A percentile compares a stretch with the other conserved stretches of the same genome.
These are phyloP conservation scores for Hylaeus anthracinus DNA, from an alignment of 1,140 invertebrate species.

Conservation along the genomic window DNA sequence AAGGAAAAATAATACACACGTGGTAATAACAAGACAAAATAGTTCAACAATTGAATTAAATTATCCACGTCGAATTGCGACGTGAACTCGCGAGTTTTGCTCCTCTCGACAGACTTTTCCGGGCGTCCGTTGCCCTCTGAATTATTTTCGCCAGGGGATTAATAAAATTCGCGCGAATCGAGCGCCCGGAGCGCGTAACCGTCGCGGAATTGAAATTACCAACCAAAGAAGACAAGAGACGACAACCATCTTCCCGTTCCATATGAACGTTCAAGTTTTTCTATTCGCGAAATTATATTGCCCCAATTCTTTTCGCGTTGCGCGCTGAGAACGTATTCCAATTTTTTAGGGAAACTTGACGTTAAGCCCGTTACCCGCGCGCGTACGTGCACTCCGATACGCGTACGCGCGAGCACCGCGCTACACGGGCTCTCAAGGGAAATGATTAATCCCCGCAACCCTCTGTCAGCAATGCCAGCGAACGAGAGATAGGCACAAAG, in stretches of 20 bases:
- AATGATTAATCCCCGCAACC: slow-evolving; percentile 36
- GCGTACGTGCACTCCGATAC: no score
- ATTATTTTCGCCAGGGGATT: not conserved
- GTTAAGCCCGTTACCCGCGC: slow-evolving; percentile 22
- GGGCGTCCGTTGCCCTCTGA: not conserved
- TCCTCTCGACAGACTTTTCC: no score
- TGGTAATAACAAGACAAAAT: no score
- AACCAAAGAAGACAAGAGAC: not conserved
- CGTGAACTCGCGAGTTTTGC: no score
- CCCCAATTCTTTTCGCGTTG: slow-evolving; percentile 11
- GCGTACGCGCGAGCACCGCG: not conserved
- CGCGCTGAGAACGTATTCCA: not conserved
- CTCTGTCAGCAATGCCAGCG: slow-evolving; percentile 13
- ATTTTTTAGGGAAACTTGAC: slow-evolving; percentile 12
- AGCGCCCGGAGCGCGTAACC: not conserved
- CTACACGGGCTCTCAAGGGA: not conserved
- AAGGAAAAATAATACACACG: no score
- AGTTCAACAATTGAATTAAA: no score
- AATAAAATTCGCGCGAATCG: not conserved
- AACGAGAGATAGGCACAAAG: slow-evolving; percentile 6
- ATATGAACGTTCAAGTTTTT: not conserved
- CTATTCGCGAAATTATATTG: slow-evolving; percentile 20
- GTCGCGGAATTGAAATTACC: not conserved
- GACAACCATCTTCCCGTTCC: not conserved
- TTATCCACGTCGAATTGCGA: no score